phyloP scores from a whole-genome alignment of 2,797 vertebrate genomes.

The Danio aesculapii region DNA sequence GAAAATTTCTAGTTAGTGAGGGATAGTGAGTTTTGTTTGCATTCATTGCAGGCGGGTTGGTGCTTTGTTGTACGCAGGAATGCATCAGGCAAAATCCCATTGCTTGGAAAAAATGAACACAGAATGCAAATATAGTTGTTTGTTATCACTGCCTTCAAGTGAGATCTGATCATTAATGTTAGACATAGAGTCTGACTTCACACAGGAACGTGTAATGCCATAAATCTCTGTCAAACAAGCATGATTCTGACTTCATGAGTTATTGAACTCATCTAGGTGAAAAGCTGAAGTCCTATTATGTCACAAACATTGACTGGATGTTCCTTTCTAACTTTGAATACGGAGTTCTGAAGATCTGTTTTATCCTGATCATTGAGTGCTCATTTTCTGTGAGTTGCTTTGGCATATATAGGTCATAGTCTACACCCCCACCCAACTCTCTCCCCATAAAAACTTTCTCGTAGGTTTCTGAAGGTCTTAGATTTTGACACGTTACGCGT shows the following conservation, averaged over 20 bases:
- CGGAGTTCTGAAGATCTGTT: slow-evolving; percentile 22
- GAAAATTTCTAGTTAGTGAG: no score
- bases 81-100: neutral
- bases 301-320: neutral
- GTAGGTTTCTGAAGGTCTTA: slow-evolving; percentile 62
- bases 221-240: slow-evolving; percentile 25
- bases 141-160: neutral
- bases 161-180: slow-evolving; percentile 2
- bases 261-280: slow-evolving; percentile 13
- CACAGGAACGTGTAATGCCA: neutral
- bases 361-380: slow-evolving; percentile 42
- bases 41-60: neutral
- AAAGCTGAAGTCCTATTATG: slow-evolving; percentile 18
- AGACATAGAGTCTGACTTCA: slow-evolving; percentile 11
- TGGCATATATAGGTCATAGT: slow-evolving; percentile 32
- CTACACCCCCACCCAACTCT: slow-evolving; percentile 9
- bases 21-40: neutral
- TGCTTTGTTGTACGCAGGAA: neutral
- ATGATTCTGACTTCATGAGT: slow-evolving; percentile 9
- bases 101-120: slow-evolving; percentile 9
- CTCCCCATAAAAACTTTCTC: slow-evolving; percentile 27
- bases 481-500: slow-evolving; percentile 58
- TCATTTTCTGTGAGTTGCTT: slow-evolving; percentile 34
- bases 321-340: neutral
- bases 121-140: neutral